Percentiles rank a stretch among this genome's conserved stretches.
Conservation (phyloP, 2,888 invertebrate species). For the Malthinus flaveolus region DNA sequence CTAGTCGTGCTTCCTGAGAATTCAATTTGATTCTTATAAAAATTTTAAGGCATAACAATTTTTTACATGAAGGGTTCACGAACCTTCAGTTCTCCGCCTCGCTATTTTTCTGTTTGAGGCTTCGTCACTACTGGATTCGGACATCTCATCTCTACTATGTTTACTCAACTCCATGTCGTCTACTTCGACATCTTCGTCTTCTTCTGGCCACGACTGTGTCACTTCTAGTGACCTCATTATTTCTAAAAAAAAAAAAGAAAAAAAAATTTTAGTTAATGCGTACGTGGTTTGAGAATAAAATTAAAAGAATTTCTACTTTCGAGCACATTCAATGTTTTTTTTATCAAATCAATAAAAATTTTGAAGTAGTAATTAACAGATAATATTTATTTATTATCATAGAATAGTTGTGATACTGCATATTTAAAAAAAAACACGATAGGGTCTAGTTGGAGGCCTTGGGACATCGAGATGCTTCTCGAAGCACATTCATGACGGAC, state of each 20-base stretch:
- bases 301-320: too few species aligned
- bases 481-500: too few species aligned
- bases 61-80: slow-evolving; percentile 9
- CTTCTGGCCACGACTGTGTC: slow-evolving; percentile 54
- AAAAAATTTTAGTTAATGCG: background rate
- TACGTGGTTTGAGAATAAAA: too few species aligned
- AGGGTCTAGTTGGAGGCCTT: too few species aligned
- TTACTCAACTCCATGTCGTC: slow-evolving; percentile 51
- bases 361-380: too few species aligned
- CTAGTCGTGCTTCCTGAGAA: slow-evolving; percentile 52
- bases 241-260: slow-evolving; percentile 14
- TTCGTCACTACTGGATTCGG: slow-evolving; percentile 53
- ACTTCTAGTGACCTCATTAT: slow-evolving; percentile 53
- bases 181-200: slow-evolving; percentile 55
- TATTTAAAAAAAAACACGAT: too few species aligned
- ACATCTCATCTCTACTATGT: slow-evolving; percentile 47
- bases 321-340: too few species aligned
- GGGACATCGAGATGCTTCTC: too few species aligned
- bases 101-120: slow-evolving; percentile 48
- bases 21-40: slow-evolving; percentile 21
- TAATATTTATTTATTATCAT: too few species aligned
- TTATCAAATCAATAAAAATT: too few species aligned
- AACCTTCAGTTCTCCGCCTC: slow-evolving; percentile 53
- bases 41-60: slow-evolving; percentile 18
- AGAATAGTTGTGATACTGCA: too few species aligned